Conservation (phyloP, 2,113 vertebrate genomes). For the Craseonycteris thonglongyai region DNA sequence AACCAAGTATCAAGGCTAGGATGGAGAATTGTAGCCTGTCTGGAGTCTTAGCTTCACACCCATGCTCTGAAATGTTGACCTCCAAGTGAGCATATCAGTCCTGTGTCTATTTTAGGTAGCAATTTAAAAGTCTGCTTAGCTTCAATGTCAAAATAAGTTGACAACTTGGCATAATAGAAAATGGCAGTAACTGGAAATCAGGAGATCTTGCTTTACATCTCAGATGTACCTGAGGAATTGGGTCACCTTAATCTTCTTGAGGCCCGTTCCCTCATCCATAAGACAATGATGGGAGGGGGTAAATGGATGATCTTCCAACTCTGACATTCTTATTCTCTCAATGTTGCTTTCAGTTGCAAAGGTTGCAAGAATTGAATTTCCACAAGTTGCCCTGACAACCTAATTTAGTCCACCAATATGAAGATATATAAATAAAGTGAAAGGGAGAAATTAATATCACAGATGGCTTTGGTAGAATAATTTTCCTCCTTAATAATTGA, state of each 20-base stretch:
- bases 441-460: neutral
- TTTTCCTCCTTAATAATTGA: neutral
- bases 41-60: neutral
- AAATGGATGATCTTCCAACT: neutral
- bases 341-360: neutral
- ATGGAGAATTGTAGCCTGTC: neutral
- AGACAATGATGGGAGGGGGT: neutral
- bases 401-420: neutral
- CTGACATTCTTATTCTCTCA: conserved; percentile 18
- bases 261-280: neutral
- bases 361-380: conserved; percentile 21
- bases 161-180: neutral
- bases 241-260: neutral
- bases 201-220: neutral
- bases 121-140: neutral
- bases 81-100: neutral
- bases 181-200: neutral
- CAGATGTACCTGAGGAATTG: neutral
- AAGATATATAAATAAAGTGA: conserved; percentile 13
- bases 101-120: neutral
- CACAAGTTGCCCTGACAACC: conserved; percentile 22
- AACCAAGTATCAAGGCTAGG: conserved; percentile 11
- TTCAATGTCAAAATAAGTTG: conserved; percentile 45
- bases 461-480: neutral
- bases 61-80: neutral